phyloP scores from a whole-genome alignment of 2,113 vertebrate species.

The Trichechus manatus region DNA sequence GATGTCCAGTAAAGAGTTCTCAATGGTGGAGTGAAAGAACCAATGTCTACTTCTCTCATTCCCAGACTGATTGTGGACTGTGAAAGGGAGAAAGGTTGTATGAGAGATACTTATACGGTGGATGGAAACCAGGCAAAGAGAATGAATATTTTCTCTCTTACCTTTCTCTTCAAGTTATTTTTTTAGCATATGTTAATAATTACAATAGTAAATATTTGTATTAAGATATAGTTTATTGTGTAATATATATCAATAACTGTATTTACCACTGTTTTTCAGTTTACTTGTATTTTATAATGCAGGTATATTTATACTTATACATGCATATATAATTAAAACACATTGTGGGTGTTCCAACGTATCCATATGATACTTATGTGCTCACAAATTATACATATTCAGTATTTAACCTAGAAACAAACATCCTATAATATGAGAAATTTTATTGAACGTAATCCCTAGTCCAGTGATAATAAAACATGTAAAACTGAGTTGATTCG shows the following conservation, averaged over 20 bases:
- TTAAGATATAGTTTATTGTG: not conserved
- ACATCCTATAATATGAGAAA: not conserved
- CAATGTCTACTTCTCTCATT: not conserved
- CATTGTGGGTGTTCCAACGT: not conserved
- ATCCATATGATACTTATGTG: not conserved
- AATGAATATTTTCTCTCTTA: not conserved
- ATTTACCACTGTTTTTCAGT: not conserved
- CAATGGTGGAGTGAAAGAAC: not conserved
- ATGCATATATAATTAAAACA: conserved; percentile 12
- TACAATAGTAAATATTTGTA: not conserved
- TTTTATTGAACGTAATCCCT: not conserved
- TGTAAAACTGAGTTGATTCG: conserved; percentile 14
- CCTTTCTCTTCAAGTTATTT: not conserved
- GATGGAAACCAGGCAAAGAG: not conserved
- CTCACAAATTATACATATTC: not conserved
- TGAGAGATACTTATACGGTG: not conserved
- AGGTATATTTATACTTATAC: not conserved
- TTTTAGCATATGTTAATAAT: conserved; percentile 14
- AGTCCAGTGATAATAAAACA: not conserved
- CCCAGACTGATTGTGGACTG: not conserved
- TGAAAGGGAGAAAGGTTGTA: not conserved
- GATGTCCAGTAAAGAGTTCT: not conserved
- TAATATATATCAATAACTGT: not conserved
- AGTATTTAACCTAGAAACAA: conserved; percentile 50
- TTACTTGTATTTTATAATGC: not conserved